Evolutionary conservation across 2,113 vertebrate species (phyloP).

Genomic region (Tachysurus fulvidraco): DNA sequence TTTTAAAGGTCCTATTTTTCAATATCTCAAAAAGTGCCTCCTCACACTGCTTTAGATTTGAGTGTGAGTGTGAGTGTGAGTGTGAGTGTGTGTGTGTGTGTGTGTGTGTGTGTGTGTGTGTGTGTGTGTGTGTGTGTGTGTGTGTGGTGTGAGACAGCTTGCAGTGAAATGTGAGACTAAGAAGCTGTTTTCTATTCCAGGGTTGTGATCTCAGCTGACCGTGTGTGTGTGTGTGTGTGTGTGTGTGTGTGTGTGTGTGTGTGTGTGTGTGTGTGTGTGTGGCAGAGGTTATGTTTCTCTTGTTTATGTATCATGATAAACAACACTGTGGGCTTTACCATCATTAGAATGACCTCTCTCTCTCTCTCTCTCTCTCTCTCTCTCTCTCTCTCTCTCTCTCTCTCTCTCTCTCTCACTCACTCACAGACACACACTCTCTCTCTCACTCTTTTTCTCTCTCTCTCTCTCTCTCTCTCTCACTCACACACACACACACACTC

Average conservation of each 20-base stretch:
- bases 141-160: conserved; percentile 36
- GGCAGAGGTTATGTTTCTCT: conserved; percentile 36
- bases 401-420: no score
- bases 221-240: conserved; percentile 25
- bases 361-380: not conserved
- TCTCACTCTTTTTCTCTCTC: no score
- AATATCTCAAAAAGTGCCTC: not conserved
- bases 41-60: not conserved
- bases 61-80: conserved; percentile 13
- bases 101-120: not conserved
- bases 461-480: no score
- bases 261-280: conserved; percentile 42
- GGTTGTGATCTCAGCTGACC: conserved; percentile 56
- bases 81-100: not conserved
- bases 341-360: conserved; percentile 2
- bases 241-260: conserved; percentile 29
- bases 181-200: conserved; percentile 62
- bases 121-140: not conserved
- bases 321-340: conserved; percentile 32
- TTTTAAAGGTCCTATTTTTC: not conserved
- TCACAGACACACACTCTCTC: not conserved
- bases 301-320: conserved; percentile 43
- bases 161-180: conserved; percentile 57
- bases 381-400: no score
- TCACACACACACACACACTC: not conserved